Percentiles rank a stretch among this genome's conserved stretches.
Evolutionary conservation across 2,113 vertebrate genomes (phyloP).

Genomic region (Hypocryptadius cinnamomeus): DNA sequence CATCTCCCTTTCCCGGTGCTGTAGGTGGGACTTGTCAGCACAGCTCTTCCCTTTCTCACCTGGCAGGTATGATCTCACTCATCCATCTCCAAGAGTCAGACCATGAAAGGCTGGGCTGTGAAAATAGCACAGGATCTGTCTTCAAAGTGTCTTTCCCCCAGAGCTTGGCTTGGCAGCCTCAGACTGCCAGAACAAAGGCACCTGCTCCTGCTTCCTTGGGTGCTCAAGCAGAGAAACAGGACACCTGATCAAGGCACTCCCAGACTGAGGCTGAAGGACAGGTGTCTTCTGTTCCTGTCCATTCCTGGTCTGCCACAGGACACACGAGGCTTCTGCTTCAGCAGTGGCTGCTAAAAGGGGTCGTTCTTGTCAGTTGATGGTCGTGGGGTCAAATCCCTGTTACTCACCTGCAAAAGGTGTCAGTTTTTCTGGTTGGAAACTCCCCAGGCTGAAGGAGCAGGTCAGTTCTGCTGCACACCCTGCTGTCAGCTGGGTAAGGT

Average conservation of each 20-base stretch:
- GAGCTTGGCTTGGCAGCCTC: not conserved
- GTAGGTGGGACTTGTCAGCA: not conserved
- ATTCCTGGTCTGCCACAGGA: not conserved
- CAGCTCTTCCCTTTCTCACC: not conserved
- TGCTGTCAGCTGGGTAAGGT: not conserved
- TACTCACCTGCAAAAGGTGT: not conserved
- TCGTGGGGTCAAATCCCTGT: not conserved
- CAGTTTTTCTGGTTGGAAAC: not conserved
- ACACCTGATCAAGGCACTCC: not conserved
- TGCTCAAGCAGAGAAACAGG: not conserved
- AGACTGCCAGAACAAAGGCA: not conserved
- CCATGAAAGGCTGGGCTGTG: not conserved
- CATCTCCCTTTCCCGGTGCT: not conserved
- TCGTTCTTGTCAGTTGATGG: accelerated
- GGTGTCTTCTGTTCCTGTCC: not conserved
- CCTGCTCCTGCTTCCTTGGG: not conserved
- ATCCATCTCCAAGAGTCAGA: not conserved
- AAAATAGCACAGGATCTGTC: not conserved
- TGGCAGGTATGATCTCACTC: not conserved
- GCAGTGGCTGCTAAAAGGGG: not conserved
- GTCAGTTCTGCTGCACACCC: not conserved
- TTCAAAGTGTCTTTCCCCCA: not conserved
- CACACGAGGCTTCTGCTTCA: not conserved
- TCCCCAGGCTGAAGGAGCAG: not conserved
- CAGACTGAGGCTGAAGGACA: accelerated